phyloP scores from a whole-genome alignment of 2,113 vertebrate species.

The Nesoenas mayeri region DNA sequence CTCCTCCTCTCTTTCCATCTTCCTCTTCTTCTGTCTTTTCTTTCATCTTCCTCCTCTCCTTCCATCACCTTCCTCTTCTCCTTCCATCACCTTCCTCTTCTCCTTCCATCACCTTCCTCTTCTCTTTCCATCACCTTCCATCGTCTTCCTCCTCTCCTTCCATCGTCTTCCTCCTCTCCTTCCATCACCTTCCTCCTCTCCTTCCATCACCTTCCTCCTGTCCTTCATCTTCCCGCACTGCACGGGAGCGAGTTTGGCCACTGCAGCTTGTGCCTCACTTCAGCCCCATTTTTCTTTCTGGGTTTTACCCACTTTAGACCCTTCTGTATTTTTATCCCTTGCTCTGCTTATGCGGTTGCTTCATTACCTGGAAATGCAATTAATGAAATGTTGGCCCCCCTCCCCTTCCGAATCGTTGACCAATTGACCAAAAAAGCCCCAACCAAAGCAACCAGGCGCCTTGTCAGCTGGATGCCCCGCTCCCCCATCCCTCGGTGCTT shows the following conservation, averaged over 20 bases:
- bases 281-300: not conserved
- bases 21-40: too few species aligned
- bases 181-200: too few species aligned
- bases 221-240: not conserved
- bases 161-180: too few species aligned
- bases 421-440: fast-evolving
- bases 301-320: not conserved
- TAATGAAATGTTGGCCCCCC: not conserved
- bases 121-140: too few species aligned
- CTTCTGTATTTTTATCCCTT: not conserved
- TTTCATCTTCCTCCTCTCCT: too few species aligned
- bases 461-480: not conserved
- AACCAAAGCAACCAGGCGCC: not conserved
- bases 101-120: too few species aligned
- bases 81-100: too few species aligned
- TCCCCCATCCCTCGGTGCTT: not conserved
- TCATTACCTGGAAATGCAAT: not conserved
- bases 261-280: fast-evolving
- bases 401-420: not conserved
- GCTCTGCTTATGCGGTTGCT: not conserved
- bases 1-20: too few species aligned
- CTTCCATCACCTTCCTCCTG: too few species aligned
- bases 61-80: too few species aligned
- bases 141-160: too few species aligned
- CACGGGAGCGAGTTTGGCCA: fast-evolving